Base-by-base conservation (phyloP, 2,888 invertebrate genomes). In the Cordylochernes scorpioides region DNA sequence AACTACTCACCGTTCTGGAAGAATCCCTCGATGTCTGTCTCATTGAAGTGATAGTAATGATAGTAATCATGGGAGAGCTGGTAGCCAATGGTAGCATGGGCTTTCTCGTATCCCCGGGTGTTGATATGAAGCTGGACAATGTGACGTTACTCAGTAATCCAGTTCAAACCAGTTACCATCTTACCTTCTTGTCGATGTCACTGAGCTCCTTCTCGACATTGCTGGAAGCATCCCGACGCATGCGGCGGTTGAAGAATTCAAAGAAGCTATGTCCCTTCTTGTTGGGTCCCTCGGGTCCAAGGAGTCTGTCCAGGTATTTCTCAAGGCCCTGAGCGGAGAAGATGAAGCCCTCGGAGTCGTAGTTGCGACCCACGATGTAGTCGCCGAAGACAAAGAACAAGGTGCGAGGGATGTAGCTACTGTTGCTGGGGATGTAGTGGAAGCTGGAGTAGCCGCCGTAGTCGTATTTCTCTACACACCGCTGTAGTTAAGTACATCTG, bases 251-350 rank as follows among this genome's bases (percentile, higher is more conserved):
- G 14, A 22, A 22, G 6, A 13, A 13, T 22, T 3, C 22, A 6
- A 22, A 22, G 22, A 22, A 22, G 14, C 12, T 13, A n/a, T n/a
- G n/a, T 5, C 22, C 14, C 4, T 22, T 14, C 14, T 32, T 31
- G 15, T 34, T 28, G 2, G 31, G 24, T 1, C 37, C 37, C 15
- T 38, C 35, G 3, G 33, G 35, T 12, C 37, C 37, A 12, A 38
- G 29, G 13, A 39, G 29, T 15, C 27, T 32, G 24, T 39, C 37
- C 19, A 35, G 22, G 15, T 35, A 30, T 18, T 35, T 39, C 18
- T 39, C 39, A 4, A 39, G 15, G 13, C 39, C 39, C 15, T 33
- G 28, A n/a, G 35, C 34, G 13, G 25, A 31, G 17, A 32, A 28
- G 3, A 32, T 33, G 3, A 39, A 5, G 1, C 27, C 29, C 4